Evolutionary conservation across 1,140 invertebrate species (phyloP).

Genomic region (Bombyx mandarina): DNA sequence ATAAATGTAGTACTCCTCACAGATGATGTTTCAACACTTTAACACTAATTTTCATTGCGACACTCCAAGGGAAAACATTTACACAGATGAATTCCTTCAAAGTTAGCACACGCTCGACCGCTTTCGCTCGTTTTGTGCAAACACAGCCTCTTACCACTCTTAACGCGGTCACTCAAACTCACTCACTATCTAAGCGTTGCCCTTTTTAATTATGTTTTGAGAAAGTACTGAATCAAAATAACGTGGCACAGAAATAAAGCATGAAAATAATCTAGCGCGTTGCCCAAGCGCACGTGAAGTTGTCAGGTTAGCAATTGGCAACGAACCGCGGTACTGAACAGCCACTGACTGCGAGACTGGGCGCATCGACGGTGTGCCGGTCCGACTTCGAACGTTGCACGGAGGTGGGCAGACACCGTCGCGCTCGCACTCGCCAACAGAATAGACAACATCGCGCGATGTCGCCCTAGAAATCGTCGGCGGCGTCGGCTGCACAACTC

Average conservation of each 20-base stretch:
- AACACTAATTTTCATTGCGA: slow-evolving; percentile 61
- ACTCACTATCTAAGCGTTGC: slow-evolving; percentile 6
- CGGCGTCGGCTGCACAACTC: slow-evolving; percentile 25
- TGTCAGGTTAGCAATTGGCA: slow-evolving; percentile 7
- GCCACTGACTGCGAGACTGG: slow-evolving; percentile 10
- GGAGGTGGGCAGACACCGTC: slow-evolving; percentile 8
- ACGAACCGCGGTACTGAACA: slow-evolving; percentile 26
- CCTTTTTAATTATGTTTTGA: slow-evolving; percentile 5
- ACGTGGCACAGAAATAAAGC: neutral
- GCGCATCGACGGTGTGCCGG: slow-evolving; percentile 17
- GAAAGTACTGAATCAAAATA: slow-evolving; percentile 1
- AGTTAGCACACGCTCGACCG: slow-evolving; percentile 38
- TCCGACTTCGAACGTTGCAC: neutral
- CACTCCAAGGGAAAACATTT: slow-evolving; percentile 51
- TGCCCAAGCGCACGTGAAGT: slow-evolving; percentile 20
- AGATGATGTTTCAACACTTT: slow-evolving; percentile 60
- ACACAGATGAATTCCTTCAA: slow-evolving; percentile 39
- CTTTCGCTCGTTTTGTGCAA: slow-evolving; percentile 56
- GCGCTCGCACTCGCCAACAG: slow-evolving; percentile 17
- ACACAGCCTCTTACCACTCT: slow-evolving; percentile 32
- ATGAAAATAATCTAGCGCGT: slow-evolving; percentile 4
- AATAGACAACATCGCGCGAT: neutral
- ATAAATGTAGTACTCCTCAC: slow-evolving; percentile 43
- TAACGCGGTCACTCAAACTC: slow-evolving; percentile 9
- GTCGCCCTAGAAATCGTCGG: slow-evolving; percentile 40